Percentiles rank a stretch among this genome's conserved stretches.
These are phyloP conservation scores for Eurytoma adleriae DNA, from an alignment of 2,888 invertebrate species.

Conservation along the genomic window DNA sequence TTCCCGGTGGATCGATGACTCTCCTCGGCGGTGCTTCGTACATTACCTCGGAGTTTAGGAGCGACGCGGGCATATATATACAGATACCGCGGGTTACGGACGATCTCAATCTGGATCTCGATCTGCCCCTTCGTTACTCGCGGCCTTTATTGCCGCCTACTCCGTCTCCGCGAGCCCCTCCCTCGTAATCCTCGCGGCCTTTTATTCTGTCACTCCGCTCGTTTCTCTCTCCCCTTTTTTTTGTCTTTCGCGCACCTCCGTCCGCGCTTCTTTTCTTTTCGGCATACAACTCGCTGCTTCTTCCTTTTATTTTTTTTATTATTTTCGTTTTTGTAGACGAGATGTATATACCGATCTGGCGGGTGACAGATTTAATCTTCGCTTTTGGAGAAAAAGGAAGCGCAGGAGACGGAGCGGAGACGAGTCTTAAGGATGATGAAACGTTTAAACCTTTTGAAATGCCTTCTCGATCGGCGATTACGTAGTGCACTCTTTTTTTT, in stretches of 20 bases:
- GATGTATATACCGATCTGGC: too few relatives aligned
- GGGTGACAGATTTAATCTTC: too few relatives aligned
- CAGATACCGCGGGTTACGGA: constrained; percentile 25
- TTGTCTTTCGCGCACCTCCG: constrained; percentile 6
- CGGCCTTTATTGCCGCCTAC: not conserved
- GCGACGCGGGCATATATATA: not conserved
- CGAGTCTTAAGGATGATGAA: too few relatives aligned
- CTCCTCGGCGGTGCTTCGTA: constrained; percentile 13
- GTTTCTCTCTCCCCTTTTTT: not conserved
- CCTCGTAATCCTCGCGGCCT: not conserved
- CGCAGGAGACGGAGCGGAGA: too few relatives aligned
- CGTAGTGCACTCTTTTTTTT: too few relatives aligned
- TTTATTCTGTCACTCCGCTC: not conserved
- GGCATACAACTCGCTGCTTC: not conserved
- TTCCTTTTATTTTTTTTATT: too few relatives aligned
- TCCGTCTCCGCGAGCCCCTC: not conserved
- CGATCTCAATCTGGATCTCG: constrained; percentile 40
- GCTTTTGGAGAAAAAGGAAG: too few relatives aligned
- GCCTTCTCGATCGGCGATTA: too few relatives aligned
- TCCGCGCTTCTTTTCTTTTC: not conserved
- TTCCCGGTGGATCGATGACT: constrained; percentile 6
- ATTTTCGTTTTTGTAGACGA: too few relatives aligned
- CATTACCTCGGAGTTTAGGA: not conserved
- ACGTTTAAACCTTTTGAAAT: too few relatives aligned
- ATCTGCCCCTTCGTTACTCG: constrained; percentile 2